A percentile compares a stretch with the other conserved stretches of the same genome.
Conservation (phyloP, 2,888 invertebrate genomes). For the Chromoteleia sp. region DNA sequence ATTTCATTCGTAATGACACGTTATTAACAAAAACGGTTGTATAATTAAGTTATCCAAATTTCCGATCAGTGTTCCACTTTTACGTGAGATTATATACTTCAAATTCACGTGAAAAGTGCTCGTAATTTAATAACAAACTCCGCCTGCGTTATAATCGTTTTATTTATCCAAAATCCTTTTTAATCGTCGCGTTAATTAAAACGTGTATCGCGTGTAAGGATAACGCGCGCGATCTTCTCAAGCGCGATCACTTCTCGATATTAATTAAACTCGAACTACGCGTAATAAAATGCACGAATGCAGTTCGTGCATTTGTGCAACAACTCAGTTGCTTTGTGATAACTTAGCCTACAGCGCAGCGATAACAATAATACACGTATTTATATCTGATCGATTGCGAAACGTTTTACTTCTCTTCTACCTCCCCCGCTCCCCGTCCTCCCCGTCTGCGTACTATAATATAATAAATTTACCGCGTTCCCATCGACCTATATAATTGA, state of each 20-base stretch:
- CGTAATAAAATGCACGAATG: conserved; percentile 32
- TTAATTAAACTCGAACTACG: conserved; percentile 33
- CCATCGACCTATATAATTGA: conserved; percentile 16
- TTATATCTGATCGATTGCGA: conserved; percentile 34
- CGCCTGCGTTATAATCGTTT: background rate
- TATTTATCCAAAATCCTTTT: too few species aligned
- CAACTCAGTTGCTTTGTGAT: conserved; percentile 35
- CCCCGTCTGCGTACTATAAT: too few species aligned
- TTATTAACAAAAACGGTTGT: background rate
- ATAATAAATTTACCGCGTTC: background rate
- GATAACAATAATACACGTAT: conserved; percentile 29
- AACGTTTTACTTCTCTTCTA: conserved; percentile 20
- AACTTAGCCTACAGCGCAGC: conserved; percentile 17
- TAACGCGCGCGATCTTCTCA: background rate
- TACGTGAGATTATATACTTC: background rate
- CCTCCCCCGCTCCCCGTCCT: background rate
- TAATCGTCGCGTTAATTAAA: conserved; percentile 6
- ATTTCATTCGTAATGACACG: background rate
- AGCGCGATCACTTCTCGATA: conserved; percentile 24
- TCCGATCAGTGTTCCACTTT: conserved; percentile 1
- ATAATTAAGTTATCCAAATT: conserved; percentile 5
- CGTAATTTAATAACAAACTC: too few species aligned
- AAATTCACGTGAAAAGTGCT: conserved; percentile 1
- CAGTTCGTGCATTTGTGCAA: conserved; percentile 24
- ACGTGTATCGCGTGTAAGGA: conserved; percentile 3